These are phyloP conservation scores for Heterodera carotae DNA, from an alignment of 1,140 invertebrate genomes.

Conservation along the genomic window DNA sequence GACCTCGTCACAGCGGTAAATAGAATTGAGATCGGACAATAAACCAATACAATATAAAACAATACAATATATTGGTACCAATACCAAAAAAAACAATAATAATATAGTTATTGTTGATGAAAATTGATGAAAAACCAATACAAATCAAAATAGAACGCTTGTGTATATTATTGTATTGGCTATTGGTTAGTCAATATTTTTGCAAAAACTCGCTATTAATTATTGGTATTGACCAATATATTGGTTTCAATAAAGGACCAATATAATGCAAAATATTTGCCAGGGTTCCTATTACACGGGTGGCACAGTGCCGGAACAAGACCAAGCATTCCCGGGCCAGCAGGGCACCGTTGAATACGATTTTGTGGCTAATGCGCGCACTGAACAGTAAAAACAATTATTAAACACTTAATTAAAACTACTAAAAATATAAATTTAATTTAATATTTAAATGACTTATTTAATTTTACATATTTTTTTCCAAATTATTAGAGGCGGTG, in stretches of 20 bases:
- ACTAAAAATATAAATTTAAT: neutral
- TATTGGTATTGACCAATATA: too few relatives aligned
- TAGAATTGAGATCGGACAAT: too few relatives aligned
- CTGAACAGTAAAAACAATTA: slow-evolving; percentile 54
- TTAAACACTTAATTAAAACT: neutral
- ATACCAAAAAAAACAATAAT: too few relatives aligned
- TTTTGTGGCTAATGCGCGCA: slow-evolving; percentile 60
- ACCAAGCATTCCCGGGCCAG: slow-evolving; percentile 52
- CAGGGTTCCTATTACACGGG: slow-evolving; percentile 42
- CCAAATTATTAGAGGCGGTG: slow-evolving; percentile 56
- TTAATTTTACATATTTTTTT: slow-evolving; percentile 21
- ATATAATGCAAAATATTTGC: slow-evolving; percentile 19
- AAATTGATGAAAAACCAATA: too few relatives aligned
- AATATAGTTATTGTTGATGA: slow-evolving; percentile 15
- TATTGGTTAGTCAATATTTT: slow-evolving; percentile 17
- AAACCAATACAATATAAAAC: too few relatives aligned
- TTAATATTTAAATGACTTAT: neutral
- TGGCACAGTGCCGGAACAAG: slow-evolving; percentile 50
- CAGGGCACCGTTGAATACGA: slow-evolving; percentile 58
- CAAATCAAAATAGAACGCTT: too few relatives aligned
- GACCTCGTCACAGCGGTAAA: slow-evolving; percentile 59
- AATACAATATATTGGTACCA: too few relatives aligned
- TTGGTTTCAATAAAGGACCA: slow-evolving; percentile 13
- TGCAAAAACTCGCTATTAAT: too few relatives aligned
- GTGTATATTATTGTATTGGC: neutral